Evolutionary conservation across 2,113 vertebrate genomes (phyloP).

Genomic region (Indri indri): DNA sequence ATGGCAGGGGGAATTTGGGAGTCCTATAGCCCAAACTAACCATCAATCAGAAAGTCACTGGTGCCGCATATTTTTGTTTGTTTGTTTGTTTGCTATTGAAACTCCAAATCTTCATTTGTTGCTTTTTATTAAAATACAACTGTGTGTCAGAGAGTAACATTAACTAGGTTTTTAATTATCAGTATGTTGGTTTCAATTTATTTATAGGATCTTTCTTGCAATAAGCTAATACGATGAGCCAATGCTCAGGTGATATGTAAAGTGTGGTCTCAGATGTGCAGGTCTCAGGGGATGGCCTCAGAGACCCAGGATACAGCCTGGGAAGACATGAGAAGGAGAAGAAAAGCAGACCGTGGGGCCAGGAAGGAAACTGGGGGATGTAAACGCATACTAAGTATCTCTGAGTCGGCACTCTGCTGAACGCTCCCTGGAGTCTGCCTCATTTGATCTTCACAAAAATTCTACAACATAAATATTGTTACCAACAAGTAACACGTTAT

Average conservation of each 20-base stretch:
- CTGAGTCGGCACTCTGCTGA: not conserved
- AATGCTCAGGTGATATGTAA: not conserved
- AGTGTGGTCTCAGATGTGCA: not conserved
- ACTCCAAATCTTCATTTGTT: not conserved
- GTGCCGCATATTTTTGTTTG: not conserved
- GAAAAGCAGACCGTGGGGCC: not conserved
- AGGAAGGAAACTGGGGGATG: not conserved
- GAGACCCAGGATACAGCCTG: not conserved
- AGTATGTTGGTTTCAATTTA: not conserved
- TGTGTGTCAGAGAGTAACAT: not conserved
- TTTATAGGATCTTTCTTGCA: not conserved
- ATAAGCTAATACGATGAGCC: not conserved
- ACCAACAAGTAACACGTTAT: not conserved
- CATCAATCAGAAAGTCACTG: not conserved
- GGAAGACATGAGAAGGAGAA: not conserved
- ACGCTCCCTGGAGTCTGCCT: not conserved
- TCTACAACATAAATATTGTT: not conserved
- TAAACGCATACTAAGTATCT: not conserved
- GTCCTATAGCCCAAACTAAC: not conserved
- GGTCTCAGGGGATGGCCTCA: not conserved
- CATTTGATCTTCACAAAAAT: not conserved
- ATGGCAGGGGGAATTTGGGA: not conserved
- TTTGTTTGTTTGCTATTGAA: not conserved
- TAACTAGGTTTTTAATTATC: not conserved
- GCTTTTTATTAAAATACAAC: not conserved